Conservation (phyloP, 2,888 invertebrate genomes). For the Seladonia tumulorum region DNA sequence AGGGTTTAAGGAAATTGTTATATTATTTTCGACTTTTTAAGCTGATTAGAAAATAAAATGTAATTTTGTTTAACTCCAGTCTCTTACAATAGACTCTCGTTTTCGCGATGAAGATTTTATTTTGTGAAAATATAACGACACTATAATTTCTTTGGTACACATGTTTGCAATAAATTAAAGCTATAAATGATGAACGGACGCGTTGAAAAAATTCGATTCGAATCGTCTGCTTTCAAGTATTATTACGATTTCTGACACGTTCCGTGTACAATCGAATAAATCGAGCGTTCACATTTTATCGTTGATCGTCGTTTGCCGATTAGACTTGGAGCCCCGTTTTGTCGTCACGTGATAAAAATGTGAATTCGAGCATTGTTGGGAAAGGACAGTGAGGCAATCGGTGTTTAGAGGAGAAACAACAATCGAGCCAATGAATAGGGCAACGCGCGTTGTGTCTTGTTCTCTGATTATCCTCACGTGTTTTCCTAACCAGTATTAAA, state of each 20-base stretch:
- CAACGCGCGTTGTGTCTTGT: too few species aligned
- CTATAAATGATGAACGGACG: too few species aligned
- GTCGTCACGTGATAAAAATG: neutral
- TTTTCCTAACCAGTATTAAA: neutral
- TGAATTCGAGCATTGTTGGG: slow-evolving; percentile 8
- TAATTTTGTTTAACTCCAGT: too few species aligned
- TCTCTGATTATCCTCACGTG: neutral
- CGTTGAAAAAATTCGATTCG: neutral
- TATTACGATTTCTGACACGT: neutral
- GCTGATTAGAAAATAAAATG: too few species aligned
- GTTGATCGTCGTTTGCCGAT: neutral
- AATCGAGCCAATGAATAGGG: neutral
- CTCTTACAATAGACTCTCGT: too few species aligned
- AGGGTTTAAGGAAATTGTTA: too few species aligned
- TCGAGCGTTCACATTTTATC: neutral
- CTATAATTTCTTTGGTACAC: too few species aligned
- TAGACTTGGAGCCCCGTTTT: neutral
- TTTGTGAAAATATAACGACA: too few species aligned
- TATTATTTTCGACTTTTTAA: too few species aligned
- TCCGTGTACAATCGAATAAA: neutral
- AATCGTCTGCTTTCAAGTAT: neutral
- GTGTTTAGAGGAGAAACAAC: neutral
- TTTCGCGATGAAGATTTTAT: too few species aligned
- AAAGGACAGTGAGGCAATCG: neutral
- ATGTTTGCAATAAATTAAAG: too few species aligned